phyloP scores from a whole-genome alignment of 1,140 invertebrate genomes.

The Ceratosolen solmsi region DNA sequence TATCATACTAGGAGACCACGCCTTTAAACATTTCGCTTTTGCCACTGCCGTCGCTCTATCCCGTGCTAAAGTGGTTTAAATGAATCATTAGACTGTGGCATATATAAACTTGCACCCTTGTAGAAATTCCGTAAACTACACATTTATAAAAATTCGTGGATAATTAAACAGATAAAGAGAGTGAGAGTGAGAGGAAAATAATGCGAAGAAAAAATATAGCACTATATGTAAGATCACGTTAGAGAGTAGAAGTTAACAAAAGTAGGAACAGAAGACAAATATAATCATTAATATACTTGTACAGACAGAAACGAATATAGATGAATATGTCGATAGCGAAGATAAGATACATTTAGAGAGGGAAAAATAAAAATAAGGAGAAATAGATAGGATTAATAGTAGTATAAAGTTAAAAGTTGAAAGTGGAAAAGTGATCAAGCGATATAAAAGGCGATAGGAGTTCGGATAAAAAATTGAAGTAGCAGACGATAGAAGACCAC shows the following conservation, averaged over 20 bases:
- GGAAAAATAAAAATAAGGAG: too few relatives aligned
- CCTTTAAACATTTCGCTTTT: constrained; percentile 10
- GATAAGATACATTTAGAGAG: neutral
- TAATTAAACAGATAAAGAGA: too few relatives aligned
- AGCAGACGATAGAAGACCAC: neutral
- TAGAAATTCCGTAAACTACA: neutral
- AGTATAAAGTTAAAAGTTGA: neutral
- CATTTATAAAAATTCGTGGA: neutral
- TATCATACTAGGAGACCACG: constrained; percentile 18
- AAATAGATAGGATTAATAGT: neutral
- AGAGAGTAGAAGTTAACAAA: neutral
- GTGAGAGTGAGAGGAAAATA: neutral
- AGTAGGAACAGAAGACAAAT: neutral
- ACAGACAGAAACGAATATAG: neutral
- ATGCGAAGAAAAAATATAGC: neutral
- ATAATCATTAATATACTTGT: neutral
- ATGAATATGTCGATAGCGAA: neutral
- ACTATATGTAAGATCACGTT: neutral
- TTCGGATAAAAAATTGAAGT: constrained; percentile 1
- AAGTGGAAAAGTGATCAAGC: neutral
- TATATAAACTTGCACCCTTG: neutral
- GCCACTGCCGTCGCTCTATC: neutral
- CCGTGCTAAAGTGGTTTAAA: neutral
- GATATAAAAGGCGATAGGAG: neutral
- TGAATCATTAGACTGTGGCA: neutral